phyloP scores from a whole-genome alignment of 2,888 invertebrate species.

The Drepana falcataria region DNA sequence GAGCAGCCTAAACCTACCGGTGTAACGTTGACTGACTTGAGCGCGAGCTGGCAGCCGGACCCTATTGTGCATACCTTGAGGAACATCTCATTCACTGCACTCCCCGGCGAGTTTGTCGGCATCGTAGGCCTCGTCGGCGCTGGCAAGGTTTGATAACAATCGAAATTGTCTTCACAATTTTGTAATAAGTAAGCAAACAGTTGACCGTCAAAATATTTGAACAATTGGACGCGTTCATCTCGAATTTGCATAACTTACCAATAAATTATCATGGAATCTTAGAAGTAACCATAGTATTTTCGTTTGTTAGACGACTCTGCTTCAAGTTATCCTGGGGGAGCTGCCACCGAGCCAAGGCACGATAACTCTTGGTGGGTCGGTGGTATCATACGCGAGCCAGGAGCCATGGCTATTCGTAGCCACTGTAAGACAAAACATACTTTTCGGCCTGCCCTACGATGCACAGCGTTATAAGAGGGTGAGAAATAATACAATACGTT shows the following conservation, averaged over 20 bases:
- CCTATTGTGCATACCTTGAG: constrained; percentile 77
- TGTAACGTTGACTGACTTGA: constrained; percentile 58
- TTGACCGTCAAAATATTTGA: no score
- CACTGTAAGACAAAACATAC: constrained; percentile 86
- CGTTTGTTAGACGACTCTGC: constrained; percentile 77
- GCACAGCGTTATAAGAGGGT: constrained; percentile 71
- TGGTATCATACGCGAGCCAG: constrained; percentile 85
- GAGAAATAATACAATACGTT: constrained; percentile 11
- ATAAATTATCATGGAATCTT: no score
- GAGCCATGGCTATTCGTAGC: constrained; percentile 88
- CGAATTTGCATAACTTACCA: no score
- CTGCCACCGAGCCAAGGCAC: constrained; percentile 80
- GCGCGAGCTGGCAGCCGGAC: constrained; percentile 60
- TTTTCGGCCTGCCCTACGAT: constrained; percentile 84
- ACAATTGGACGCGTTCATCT: no score
- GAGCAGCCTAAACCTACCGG: constrained; percentile 41
- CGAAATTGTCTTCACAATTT: no score
- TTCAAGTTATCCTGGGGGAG: constrained; percentile 86
- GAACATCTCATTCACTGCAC: constrained; percentile 66
- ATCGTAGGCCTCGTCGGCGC: constrained; percentile 88
- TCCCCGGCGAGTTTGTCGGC: constrained; percentile 80
- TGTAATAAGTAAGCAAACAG: no score
- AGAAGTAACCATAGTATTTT: constrained; percentile 5
- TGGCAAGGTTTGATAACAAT: constrained; percentile 78
- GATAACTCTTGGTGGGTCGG: constrained; percentile 78